phyloP scores from a whole-genome alignment of 2,888 invertebrate genomes.

The Sturmia bella region DNA sequence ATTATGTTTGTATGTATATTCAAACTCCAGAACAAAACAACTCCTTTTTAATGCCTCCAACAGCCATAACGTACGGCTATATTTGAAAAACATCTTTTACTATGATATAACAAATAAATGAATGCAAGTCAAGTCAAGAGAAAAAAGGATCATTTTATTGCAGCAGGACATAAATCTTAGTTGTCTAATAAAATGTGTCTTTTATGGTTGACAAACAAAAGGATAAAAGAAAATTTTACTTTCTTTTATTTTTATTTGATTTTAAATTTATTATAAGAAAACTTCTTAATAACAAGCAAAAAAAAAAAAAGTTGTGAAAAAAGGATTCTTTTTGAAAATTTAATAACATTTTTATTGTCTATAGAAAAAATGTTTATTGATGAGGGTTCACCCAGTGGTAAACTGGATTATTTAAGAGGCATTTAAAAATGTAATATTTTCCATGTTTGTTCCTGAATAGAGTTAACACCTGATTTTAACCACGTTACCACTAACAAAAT shows the following conservation, averaged over 20 bases:
- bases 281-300: conserved; percentile 21
- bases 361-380: not conserved
- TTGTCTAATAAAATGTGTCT: conserved; percentile 38
- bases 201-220: conserved; percentile 42
- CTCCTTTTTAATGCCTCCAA: not conserved
- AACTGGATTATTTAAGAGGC: not conserved
- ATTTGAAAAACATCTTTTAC: conserved; percentile 9
- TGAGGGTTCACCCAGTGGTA: not conserved
- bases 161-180: conserved; percentile 64
- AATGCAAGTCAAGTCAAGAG: conserved; percentile 24
- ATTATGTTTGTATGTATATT: conserved; percentile 42
- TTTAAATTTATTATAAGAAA: conserved; percentile 56
- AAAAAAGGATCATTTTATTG: conserved; percentile 41
- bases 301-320: not conserved
- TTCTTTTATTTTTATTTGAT: conserved; percentile 32
- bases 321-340: not conserved
- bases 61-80: not conserved
- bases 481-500: no score
- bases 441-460: no score
- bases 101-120: conserved; percentile 2
- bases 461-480: no score
- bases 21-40: conserved; percentile 18
- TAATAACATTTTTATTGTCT: conserved; percentile 25
- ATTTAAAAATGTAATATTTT: no score
- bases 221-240: conserved; percentile 18